Conservation (phyloP, 2,888 invertebrate genomes). For the Drosophila meridiana region DNA sequence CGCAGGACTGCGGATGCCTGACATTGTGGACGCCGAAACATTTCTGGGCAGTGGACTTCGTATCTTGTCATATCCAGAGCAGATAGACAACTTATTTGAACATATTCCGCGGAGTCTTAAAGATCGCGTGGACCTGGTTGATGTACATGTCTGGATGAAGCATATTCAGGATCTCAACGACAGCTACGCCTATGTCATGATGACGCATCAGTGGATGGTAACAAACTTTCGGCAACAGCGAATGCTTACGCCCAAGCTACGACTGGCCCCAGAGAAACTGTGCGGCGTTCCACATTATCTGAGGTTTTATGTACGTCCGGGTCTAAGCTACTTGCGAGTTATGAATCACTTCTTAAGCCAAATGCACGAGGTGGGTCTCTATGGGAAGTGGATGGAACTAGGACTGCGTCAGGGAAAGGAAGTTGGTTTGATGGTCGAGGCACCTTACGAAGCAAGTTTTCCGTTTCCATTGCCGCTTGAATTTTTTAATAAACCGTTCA, state of each 20-base stretch:
- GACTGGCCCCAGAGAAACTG: constrained; percentile 2
- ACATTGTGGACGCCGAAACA: constrained; percentile 18
- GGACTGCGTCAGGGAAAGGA: constrained; percentile 26
- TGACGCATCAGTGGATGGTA: constrained; percentile 4
- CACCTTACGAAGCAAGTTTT: neutral
- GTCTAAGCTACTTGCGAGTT: fast-evolving
- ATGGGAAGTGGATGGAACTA: constrained; percentile 8
- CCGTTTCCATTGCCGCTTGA: neutral
- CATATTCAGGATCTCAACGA: constrained; percentile 24
- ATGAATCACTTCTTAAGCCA: constrained; percentile 2
- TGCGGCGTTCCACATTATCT: constrained; percentile 23
- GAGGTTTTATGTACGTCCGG: neutral
- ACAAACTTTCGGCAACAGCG: constrained; percentile 25
- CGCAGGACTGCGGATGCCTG: neutral
- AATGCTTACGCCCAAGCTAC: constrained; percentile 25
- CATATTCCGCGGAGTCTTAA: constrained; percentile 14
- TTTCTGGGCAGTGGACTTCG: constrained; percentile 25
- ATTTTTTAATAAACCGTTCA: neutral
- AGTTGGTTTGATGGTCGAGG: neutral
- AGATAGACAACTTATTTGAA: neutral
- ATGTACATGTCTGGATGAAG: neutral
- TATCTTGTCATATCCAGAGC: constrained; percentile 15
- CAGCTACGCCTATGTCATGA: constrained; percentile 32
- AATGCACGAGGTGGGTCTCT: constrained; percentile 8
- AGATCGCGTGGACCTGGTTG: constrained; percentile 21